These are phyloP conservation scores for Idaea straminata DNA, from an alignment of 2,888 invertebrate genomes.

Conservation along the genomic window DNA sequence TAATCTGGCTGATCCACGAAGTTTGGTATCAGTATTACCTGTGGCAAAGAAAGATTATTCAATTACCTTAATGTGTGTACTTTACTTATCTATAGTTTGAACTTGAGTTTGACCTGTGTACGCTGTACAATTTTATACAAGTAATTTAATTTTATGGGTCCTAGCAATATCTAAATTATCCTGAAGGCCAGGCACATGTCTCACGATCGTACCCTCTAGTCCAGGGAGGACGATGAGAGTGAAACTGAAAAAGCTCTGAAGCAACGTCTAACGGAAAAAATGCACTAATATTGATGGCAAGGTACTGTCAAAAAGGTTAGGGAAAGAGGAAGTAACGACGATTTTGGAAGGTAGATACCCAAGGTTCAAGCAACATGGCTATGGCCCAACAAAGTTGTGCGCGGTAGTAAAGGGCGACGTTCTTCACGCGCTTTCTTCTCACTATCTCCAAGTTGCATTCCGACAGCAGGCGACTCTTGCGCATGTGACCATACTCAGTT, in stretches of 20 bases:
- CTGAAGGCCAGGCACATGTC: too few species aligned
- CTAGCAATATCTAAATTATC: too few species aligned
- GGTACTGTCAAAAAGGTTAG: too few species aligned
- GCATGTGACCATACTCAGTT: slow-evolving; percentile 44
- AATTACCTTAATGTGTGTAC: not conserved
- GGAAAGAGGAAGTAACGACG: not conserved
- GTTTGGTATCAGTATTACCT: slow-evolving; percentile 56
- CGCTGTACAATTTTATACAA: too few species aligned
- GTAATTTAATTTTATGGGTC: too few species aligned
- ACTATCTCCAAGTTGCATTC: slow-evolving; percentile 53
- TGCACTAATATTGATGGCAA: too few species aligned
- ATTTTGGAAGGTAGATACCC: slow-evolving; percentile 37
- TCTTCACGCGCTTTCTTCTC: slow-evolving; percentile 35
- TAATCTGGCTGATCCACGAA: slow-evolving; percentile 38
- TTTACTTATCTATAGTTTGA: too few species aligned
- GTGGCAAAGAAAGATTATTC: slow-evolving; percentile 25
- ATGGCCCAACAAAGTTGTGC: slow-evolving; percentile 73
- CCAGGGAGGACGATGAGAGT: not conserved
- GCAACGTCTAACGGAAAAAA: too few species aligned
- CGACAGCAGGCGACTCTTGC: slow-evolving; percentile 37
- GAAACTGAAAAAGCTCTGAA: too few species aligned
- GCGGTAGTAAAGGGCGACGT: slow-evolving; percentile 51
- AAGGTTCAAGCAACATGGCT: slow-evolving; percentile 59
- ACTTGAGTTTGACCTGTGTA: too few species aligned
- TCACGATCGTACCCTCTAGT: too few species aligned